Percentiles rank a stretch among this genome's conserved stretches.
These are phyloP conservation scores for Drosophila formosana DNA, from an alignment of 2,888 invertebrate genomes.

Conservation along the genomic window DNA sequence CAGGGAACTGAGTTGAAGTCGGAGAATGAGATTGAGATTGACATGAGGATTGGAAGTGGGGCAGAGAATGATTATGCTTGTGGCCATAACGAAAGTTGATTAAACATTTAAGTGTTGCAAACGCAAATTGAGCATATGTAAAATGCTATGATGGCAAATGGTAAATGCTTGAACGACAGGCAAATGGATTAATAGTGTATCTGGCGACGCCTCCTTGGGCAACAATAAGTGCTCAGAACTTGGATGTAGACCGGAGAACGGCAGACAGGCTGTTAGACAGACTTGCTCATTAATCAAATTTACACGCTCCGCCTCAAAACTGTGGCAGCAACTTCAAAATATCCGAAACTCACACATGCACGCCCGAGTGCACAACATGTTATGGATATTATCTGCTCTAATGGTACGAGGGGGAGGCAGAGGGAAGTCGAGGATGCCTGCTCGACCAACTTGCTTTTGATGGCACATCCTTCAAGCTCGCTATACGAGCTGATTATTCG, in stretches of 20 bases:
- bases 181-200: conserved; percentile 50
- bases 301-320: conserved; percentile 66
- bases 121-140: conserved; percentile 50
- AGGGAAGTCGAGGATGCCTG: background rate
- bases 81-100: conserved; percentile 30
- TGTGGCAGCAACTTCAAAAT: conserved; percentile 61
- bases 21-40: background rate
- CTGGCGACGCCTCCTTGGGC: conserved; percentile 11
- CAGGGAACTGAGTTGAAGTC: background rate
- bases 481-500: conserved; percentile 68
- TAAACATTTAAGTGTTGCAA: conserved; percentile 33
- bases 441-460: conserved; percentile 22
- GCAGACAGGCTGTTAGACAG: conserved; percentile 20
- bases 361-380: conserved; percentile 39
- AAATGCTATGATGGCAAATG: conserved; percentile 3
- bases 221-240: conserved; percentile 2
- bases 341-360: conserved; percentile 19
- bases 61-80: conserved; percentile 2
- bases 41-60: background rate
- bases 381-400: conserved; percentile 40
- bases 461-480: conserved; percentile 66
- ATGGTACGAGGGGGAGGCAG: conserved; percentile 6
- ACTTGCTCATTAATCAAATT: conserved; percentile 74
- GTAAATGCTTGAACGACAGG: conserved; percentile 38
- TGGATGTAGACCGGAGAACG: background rate